phyloP scores from a whole-genome alignment of 2,888 invertebrate species.

The Sturmia bella region DNA sequence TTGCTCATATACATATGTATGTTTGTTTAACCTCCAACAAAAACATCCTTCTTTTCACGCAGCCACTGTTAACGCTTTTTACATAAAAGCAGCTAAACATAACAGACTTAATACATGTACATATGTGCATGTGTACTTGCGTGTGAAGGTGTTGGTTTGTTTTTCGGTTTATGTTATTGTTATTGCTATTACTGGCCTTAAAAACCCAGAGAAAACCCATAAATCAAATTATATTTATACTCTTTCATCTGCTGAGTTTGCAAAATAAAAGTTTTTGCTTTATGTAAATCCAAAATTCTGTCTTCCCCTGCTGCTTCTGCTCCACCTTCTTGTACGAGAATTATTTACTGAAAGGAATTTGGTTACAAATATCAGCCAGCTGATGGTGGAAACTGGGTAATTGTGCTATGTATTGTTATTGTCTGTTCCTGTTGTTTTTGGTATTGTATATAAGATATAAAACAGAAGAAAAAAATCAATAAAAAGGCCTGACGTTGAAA shows the following conservation, averaged over 20 bases:
- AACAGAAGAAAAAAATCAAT: slow-evolving; percentile 61
- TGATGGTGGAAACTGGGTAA: slow-evolving; percentile 67
- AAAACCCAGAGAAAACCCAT: slow-evolving; percentile 70
- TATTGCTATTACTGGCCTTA: slow-evolving; percentile 49
- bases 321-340: slow-evolving; percentile 34
- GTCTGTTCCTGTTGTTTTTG: slow-evolving; percentile 27
- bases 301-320: slow-evolving; percentile 32
- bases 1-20: slow-evolving; percentile 31
- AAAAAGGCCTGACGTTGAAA: slow-evolving; percentile 60
- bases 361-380: slow-evolving; percentile 54
- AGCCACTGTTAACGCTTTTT: slow-evolving; percentile 19
- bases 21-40: slow-evolving; percentile 8
- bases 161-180: slow-evolving; percentile 40
- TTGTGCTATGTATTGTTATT: slow-evolving; percentile 63
- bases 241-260: slow-evolving; percentile 76
- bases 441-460: slow-evolving; percentile 40
- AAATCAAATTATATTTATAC: slow-evolving; percentile 80
- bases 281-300: slow-evolving; percentile 62
- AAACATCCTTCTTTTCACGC: slow-evolving; percentile 38
- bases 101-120: slow-evolving; percentile 30
- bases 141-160: slow-evolving; percentile 54
- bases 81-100: slow-evolving; percentile 9
- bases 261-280: slow-evolving; percentile 57
- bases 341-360: slow-evolving; percentile 41
- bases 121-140: slow-evolving; percentile 36